Base-by-base conservation (phyloP, 2,888 invertebrate species). In the Oscheius sp. region DNA sequence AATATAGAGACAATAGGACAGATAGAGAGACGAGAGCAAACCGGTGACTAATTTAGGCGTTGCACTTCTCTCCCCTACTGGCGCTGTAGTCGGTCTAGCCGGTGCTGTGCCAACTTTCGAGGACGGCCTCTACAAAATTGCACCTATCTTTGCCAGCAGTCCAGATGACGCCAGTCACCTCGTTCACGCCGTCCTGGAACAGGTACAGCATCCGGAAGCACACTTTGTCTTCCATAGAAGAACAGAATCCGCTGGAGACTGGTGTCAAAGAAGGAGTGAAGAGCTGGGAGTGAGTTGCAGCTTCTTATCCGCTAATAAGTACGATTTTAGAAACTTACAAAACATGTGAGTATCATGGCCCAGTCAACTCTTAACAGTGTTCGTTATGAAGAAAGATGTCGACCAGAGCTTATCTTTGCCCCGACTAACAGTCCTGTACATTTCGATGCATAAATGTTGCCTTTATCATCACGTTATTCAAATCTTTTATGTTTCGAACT, bases 231-330 rank as follows among this genome's bases (percentile, higher is more conserved):
- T 57, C n/a, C 70, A 70, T 42, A 32, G 35, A 11, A n/a, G 70
- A 33, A 70, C 70, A 9, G 57, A 57, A 57, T 70, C 70, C 7
- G 55, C 70, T 42, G 70, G 70, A 21, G 70, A 70, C 59, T 70
- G 70, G 57, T 37, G 47, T 11, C 21, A 32, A 2, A 35, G 50
- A 7, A 57, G 37, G 47, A 21, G 57, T 47, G 21, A 57, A n/a
- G 70, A 70, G 29, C 3, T 33, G 5, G 47, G 47, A 32, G 70
- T 70, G 50, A 70, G 70, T 57, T 29, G 3, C 3, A 53, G 11
- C n/a, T 21, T 7, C 10, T 53, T 53, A 9, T 10, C 29, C 3
- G 11, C 4, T 21, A 7, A 3, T 2, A 47, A 33, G 29, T 10
- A 62, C 21, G 13, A 42, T 33, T 35, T 62, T 1, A 62, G 33